Evolutionary conservation across 2,888 invertebrate species (phyloP), one percentile per base, ranked within the genome.

Genomic region (Lasioglossum leucozonium): DNA sequence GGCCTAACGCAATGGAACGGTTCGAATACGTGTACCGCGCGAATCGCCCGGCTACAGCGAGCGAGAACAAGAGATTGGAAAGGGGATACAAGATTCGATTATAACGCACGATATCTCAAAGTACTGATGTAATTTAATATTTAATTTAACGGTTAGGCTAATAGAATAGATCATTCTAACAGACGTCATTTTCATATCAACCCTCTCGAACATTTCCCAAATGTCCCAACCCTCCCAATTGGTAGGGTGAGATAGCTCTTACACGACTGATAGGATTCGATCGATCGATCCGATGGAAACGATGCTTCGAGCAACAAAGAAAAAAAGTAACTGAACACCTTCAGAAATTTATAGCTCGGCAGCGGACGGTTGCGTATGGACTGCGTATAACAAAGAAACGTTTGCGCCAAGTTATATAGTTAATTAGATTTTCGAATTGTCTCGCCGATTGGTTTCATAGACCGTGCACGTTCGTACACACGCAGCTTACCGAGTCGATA

Each of bases 241-340:
- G 67, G 26, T 55, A 18, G 73, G 51, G 51, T n/a, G 51, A 55
- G 30, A 37, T 37, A 16, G 6, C 55, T 37, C 34, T 73, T 73
- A 73, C n/a, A 55, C 55, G 37, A 73, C 55, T 73, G 69, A 69
- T 40, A 65, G 65, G 65, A 69, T 69, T 40, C n/a, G 69, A 69
- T 40, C 69, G 69, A 69, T 69, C n/a, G 4, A 62, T 69, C 11
- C 40, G n/a, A 40, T 13, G 40, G n/a, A 40, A 37, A 67, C 40
- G 65, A 34, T 67, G 67, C 67, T n/a, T 67, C 67, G 40, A 69
- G 40, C 22, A 40, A 69, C 22, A 22, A 34, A 18, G 37, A 22
- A 69, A 69, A n/a, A 40, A 40, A 69, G 13, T 42, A 40, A 40
- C 37, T n/a, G 69, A 69, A 69, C 69, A 69, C 40, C 37, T 67